Conservation (phyloP, 2,888 invertebrate species). For the Epistrophe eligans region DNA sequence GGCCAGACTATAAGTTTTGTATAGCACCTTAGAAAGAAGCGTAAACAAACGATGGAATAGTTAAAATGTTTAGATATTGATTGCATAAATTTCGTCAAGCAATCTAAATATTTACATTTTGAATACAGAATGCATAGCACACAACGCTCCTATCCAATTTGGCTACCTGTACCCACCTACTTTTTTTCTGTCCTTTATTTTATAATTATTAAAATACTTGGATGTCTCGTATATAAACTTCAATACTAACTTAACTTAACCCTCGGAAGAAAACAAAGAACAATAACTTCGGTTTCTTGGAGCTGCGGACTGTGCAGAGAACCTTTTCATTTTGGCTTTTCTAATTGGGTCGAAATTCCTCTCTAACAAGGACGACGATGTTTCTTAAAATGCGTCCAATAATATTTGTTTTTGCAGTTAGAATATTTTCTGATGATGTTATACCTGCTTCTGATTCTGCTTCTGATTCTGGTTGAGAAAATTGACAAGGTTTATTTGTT, state of each 20-base stretch:
- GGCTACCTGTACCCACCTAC: not conserved
- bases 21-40: too few species aligned
- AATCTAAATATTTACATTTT: too few species aligned
- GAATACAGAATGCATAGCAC: too few species aligned
- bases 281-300: constrained; percentile 34
- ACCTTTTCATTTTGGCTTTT: constrained; percentile 77
- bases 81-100: too few species aligned
- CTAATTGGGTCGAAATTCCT: constrained; percentile 82
- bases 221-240: constrained; percentile 37
- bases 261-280: constrained; percentile 23
- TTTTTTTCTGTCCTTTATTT: not conserved
- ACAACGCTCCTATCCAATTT: too few species aligned
- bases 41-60: too few species aligned
- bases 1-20: too few species aligned
- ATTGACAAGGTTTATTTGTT: not conserved
- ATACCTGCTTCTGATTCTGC: constrained; percentile 53
- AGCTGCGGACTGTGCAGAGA: constrained; percentile 13
- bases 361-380: constrained; percentile 80
- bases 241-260: constrained; percentile 16
- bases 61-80: too few species aligned
- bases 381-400: constrained; percentile 44
- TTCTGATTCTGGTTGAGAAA: constrained; percentile 28
- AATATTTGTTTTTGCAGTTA: constrained; percentile 31
- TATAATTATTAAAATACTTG: constrained; percentile 24
- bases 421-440: constrained; percentile 43